phyloP scores from a whole-genome alignment of 2,888 invertebrate genomes.

The Acanthococcus lagerstroemiae region DNA sequence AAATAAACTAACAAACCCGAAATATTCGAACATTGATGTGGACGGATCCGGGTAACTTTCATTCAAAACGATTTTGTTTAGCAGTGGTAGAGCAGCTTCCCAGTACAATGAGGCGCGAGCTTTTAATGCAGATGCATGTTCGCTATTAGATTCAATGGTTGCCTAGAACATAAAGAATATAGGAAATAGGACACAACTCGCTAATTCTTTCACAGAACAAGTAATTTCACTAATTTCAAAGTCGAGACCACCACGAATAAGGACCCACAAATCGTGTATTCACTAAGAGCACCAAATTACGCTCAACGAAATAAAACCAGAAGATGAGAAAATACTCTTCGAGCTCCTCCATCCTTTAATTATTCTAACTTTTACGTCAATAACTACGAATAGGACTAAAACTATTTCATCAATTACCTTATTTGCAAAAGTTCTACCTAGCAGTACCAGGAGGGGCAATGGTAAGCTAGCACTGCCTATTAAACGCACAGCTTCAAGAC shows the following conservation, averaged over 20 bases:
- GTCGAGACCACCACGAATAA: too few relatives aligned
- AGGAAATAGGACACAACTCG: too few relatives aligned
- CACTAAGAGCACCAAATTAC: too few relatives aligned
- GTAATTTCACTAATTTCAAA: too few relatives aligned
- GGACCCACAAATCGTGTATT: too few relatives aligned
- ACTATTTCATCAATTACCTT: slow-evolving; percentile 34
- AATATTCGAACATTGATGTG: slow-evolving; percentile 51
- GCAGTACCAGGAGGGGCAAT: slow-evolving; percentile 58
- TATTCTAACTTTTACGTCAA: too few relatives aligned
- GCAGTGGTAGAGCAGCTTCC: slow-evolving; percentile 59
- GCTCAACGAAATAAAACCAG: too few relatives aligned
- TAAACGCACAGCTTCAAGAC: slow-evolving; percentile 73
- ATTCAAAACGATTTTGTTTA: slow-evolving; percentile 52
- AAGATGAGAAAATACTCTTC: too few relatives aligned
- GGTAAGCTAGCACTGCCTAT: slow-evolving; percentile 73
- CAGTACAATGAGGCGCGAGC: slow-evolving; percentile 65
- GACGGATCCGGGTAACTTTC: slow-evolving; percentile 9
- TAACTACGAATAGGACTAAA: too few relatives aligned
- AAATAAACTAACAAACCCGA: slow-evolving; percentile 49
- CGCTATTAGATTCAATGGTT: slow-evolving; percentile 2
- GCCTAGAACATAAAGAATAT: background rate
- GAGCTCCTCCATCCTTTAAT: too few relatives aligned
- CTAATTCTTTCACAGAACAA: too few relatives aligned
- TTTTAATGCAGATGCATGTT: slow-evolving; percentile 44
- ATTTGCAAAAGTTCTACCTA: slow-evolving; percentile 49